phyloP scores from a whole-genome alignment of 2,797 vertebrate genomes.

The Semaprochilodus insignis region DNA sequence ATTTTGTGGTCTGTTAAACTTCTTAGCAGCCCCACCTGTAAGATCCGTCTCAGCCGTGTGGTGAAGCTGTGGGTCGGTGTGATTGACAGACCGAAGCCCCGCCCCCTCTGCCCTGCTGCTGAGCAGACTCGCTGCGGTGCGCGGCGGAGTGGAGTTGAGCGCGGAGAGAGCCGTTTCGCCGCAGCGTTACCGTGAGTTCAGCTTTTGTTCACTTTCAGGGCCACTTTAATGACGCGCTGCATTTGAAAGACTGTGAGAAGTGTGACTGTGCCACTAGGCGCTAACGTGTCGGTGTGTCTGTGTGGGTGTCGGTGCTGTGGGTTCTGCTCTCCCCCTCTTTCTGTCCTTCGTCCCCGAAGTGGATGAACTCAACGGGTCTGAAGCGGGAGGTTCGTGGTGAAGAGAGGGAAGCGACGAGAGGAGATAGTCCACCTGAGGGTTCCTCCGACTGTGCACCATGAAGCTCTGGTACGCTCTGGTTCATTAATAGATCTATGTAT shows the following conservation, averaged over 20 bases:
- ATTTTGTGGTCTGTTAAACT: background rate
- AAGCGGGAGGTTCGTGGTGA: conserved; percentile 68
- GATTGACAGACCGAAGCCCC: conserved; percentile 74
- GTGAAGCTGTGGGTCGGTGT: conserved; percentile 20
- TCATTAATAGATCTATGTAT: background rate
- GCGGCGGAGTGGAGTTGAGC: conserved; percentile 66
- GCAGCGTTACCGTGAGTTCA: conserved; percentile 75
- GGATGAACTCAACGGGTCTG: conserved; percentile 66
- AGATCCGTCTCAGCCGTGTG: background rate
- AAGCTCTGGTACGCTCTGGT: conserved; percentile 66
- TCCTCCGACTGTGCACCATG: conserved; percentile 67
- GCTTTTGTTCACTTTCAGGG: conserved; percentile 46
- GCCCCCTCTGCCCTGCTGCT: conserved; percentile 59
- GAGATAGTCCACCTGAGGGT: conserved; percentile 60
- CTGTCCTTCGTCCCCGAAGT: conserved; percentile 56
- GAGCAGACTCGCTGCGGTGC: conserved; percentile 57
- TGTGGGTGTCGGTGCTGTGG: background rate
- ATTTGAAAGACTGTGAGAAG: background rate
- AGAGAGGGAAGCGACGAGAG: conserved; percentile 48
- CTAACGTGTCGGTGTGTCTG: background rate
- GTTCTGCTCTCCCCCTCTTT: conserved; percentile 14
- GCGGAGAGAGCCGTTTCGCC: conserved; percentile 70
- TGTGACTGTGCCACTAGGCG: background rate
- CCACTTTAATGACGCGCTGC: background rate
- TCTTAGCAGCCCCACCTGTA: background rate